Conservation (phyloP, 30 jellyfish, hydroid and myxozoan genomes). For the Aurelia sp. region DNA sequence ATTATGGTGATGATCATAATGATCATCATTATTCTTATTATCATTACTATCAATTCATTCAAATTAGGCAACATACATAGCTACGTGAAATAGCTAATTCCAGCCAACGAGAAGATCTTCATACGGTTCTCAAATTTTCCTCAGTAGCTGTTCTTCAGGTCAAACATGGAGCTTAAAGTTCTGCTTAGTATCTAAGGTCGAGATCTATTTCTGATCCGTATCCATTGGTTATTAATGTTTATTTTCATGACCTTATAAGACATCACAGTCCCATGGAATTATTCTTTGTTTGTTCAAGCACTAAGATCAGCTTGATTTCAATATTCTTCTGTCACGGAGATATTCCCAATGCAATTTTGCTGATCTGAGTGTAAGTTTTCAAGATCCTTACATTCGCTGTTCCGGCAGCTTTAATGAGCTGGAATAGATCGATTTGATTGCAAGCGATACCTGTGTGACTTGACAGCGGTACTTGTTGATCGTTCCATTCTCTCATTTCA, state of each 20-base stretch:
- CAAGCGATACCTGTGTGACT: too few relatives aligned
- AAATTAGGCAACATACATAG: too few relatives aligned
- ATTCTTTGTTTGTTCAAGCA: slow-evolving; percentile 30
- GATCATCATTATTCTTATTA: too few relatives aligned
- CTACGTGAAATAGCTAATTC: background rate
- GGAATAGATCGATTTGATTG: too few relatives aligned
- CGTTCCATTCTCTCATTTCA: too few relatives aligned
- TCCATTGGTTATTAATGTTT: slow-evolving; percentile 29
- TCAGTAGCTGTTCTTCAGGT: slow-evolving; percentile 22
- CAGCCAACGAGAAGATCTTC: background rate
- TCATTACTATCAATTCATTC: too few relatives aligned
- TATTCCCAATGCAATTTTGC: slow-evolving; percentile 7
- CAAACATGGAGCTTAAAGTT: slow-evolving; percentile 14
- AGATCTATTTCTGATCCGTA: slow-evolving; percentile 8
- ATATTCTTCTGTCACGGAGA: slow-evolving; percentile 30
- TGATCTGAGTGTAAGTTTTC: background rate
- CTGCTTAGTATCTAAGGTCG: slow-evolving; percentile 11
- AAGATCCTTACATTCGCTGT: background rate
- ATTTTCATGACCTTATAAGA: slow-evolving; percentile 36
- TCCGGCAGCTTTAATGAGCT: too few relatives aligned
- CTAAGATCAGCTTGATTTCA: slow-evolving; percentile 35
- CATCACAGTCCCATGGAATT: slow-evolving; percentile 42
- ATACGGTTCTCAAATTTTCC: background rate
- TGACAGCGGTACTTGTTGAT: too few relatives aligned
- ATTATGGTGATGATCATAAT: too few relatives aligned